These are phyloP conservation scores for Drosophila prolongata DNA, from an alignment of 2,888 invertebrate genomes.

Conservation along the genomic window DNA sequence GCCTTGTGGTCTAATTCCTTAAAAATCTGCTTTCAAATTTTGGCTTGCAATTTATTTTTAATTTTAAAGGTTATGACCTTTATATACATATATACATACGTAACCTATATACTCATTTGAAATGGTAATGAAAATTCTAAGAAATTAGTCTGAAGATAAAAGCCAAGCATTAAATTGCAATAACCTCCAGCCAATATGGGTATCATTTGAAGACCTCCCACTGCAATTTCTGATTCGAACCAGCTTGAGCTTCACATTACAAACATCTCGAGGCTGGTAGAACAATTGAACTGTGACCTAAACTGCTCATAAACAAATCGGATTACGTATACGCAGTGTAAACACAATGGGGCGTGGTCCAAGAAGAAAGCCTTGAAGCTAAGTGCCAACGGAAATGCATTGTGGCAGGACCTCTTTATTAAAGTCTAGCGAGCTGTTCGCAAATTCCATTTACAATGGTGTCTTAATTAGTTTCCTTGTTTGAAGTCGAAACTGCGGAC, in stretches of 20 bases:
- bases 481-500: conserved; percentile 46
- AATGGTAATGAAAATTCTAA: not conserved
- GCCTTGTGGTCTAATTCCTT: too few relatives aligned
- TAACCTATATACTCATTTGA: not conserved
- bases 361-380: conserved; percentile 5
- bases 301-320: conserved; percentile 20
- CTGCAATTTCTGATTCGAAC: not conserved
- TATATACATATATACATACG: too few relatives aligned
- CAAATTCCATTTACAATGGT: conserved; percentile 45
- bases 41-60: too few relatives aligned
- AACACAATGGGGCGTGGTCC: conserved; percentile 16
- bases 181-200: not conserved
- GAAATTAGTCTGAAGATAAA: not conserved
- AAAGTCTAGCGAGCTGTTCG: not conserved
- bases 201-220: conserved; percentile 4
- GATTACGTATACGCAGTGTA: conserved; percentile 31
- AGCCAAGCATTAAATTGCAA: not conserved
- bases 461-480: conserved; percentile 74
- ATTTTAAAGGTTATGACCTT: too few relatives aligned
- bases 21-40: too few relatives aligned
- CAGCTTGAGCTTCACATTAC: conserved; percentile 7
- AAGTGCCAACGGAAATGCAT: conserved; percentile 14
- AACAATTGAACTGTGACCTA: conserved; percentile 4
- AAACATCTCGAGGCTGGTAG: not conserved
- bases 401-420: conserved; percentile 8